Conservation (phyloP, 2,888 invertebrate genomes). For the Cepaea hortensis region DNA sequence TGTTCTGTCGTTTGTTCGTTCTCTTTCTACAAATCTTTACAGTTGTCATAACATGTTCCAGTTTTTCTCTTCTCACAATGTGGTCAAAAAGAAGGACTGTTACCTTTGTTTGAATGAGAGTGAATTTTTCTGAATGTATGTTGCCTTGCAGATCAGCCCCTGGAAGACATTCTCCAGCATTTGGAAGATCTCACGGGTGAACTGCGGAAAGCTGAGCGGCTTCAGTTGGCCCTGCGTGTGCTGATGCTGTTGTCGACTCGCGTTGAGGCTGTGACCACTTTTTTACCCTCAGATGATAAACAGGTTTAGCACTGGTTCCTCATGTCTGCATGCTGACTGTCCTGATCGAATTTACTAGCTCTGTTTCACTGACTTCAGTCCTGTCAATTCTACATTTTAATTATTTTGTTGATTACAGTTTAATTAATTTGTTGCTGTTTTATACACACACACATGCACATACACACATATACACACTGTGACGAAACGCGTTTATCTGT, state of each 20-base stretch:
- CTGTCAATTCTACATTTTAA: no score
- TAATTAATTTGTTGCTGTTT: no score
- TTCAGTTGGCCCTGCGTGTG: conserved; percentile 5
- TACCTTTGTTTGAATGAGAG: neutral
- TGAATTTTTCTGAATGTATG: neutral
- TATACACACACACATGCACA: no score
- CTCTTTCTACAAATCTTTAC: no score
- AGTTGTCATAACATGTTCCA: no score
- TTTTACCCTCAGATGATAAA: conserved; percentile 6
- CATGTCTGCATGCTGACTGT: neutral
- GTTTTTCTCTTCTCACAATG: no score
- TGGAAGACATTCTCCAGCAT: neutral
- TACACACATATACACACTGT: no score
- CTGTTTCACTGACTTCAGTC: no score
- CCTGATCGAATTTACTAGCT: neutral
- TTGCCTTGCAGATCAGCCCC: neutral
- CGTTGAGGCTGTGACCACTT: conserved; percentile 55
- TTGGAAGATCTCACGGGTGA: neutral
- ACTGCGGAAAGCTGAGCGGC: neutral
- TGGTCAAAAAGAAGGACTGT: no score
- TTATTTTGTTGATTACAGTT: no score
- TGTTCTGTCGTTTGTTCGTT: no score
- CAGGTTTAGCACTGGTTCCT: neutral
- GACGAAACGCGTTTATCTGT: no score
- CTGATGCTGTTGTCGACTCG: neutral